Base-by-base conservation (phyloP, 2,888 invertebrate genomes). In the Synergus umbraculus region DNA sequence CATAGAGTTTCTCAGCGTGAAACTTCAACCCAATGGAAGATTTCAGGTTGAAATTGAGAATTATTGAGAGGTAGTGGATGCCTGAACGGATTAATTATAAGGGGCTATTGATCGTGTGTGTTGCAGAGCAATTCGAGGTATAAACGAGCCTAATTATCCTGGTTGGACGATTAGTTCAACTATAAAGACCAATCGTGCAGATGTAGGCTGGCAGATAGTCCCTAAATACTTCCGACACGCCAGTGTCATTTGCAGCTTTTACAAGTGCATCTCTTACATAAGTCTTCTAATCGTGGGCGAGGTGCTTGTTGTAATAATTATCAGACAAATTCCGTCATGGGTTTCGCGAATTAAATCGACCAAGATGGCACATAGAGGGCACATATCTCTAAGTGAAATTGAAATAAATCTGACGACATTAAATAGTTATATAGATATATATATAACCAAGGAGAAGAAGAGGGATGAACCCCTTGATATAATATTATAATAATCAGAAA, bases 151-250 rank as follows among this genome's bases (percentile, higher is more conserved):
- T 82, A 82, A 83, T 83, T 83, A 83, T 69, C 76, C 78, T 79
- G 60, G 82, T 83, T 79, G 79, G 79, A 65, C 64, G 78, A 81
- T 83, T 83, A 83, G 43, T 66, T 54, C 66, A 12, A 46, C 63
- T 64, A 78, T 81, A 73, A 79, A 81, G 77, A 78, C 46, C 60
- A 60, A 60, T 60, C 46, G 9, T 46, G 46, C 46, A 46, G 46
- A 46, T 46, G 60, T 60, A 60, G 60, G 60, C 22, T 60, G 49
- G 77, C 77, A 78, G 78, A 79, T 82, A 58, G 67, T 69, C 54
- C 79, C 76, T 83, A 85, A 85, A 84, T 82, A 79, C 81, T 84
- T 81, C 67, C 82, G 82, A 80, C 85, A 77, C 82, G 82, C 84
- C 79, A 82, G 81, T 82, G 84, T 78, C 82, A 80, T 80, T 82